Base-by-base conservation (phyloP, 2,797 vertebrate genomes). In the Leptodactylus fallax region DNA sequence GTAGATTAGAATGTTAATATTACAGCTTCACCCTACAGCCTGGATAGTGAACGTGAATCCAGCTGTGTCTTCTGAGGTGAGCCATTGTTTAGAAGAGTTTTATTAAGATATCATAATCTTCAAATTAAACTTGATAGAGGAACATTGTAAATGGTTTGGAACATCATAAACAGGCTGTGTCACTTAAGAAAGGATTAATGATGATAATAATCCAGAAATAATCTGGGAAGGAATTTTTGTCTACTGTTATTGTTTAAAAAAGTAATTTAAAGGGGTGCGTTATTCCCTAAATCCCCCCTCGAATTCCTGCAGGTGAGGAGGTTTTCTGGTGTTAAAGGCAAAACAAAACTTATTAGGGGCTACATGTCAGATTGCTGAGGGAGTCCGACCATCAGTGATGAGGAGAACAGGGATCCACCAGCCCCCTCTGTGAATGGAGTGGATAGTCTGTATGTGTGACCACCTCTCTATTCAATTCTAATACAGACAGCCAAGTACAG, bases 141-240 rank as follows among this genome's bases (percentile, higher is more conserved):
- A 58, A 53, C 65, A 79, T 88, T 79, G 77, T 47, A 3, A 49
- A 7, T 72, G 21, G 72, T 80, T 81, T 19, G 71, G 67, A 85
- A 85, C 65, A 88, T 6, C 14, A 5, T 72, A 80, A 78, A 67
- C 71, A 36, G 9, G 3, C 51, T 17, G 47, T 25, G 25, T 25
- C 55, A 27, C 58, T 81, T 87, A 69, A 79, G 27, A 79, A 51
- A 49, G 83, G 19, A 86, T 89, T 82, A 89, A 12, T 21, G 25
- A 67, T 77, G 80, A 78, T 58, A 80, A 85, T 88, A 81, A 85
- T 81, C 78, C 69, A 56, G n/a, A 67, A 85, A 56, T 88, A 81
- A 88, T 88, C 83, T 16, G 17, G 58, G 25, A 71, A 69, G 17
- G 27, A 51, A n/a, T n/a, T 14, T 76, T 19, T 36, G 19, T 14